Evolutionary conservation across 2,113 vertebrate species (phyloP).

Genomic region (Zosterops hypoxanthus): DNA sequence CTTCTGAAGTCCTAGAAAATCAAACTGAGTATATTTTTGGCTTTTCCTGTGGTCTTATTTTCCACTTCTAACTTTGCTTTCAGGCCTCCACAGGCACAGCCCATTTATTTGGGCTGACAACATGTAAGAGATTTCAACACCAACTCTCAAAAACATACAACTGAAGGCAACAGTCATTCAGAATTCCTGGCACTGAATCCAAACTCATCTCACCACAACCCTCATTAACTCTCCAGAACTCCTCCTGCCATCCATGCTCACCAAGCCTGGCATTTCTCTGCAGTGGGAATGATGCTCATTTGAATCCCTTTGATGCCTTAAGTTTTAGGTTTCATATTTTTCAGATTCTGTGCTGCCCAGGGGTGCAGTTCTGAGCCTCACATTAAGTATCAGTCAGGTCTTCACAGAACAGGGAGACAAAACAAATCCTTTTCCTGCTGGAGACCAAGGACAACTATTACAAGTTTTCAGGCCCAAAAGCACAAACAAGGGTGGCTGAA

Average conservation of each 20-base stretch:
- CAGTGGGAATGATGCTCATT: neutral
- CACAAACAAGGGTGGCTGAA: neutral
- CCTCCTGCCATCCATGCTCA: neutral
- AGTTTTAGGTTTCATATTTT: neutral
- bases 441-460: neutral
- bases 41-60: neutral
- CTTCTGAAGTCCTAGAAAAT: neutral
- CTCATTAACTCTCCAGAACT: neutral
- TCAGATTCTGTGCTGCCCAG: neutral
- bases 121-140: fast-evolving
- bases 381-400: neutral
- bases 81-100: neutral
- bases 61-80: neutral
- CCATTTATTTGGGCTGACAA: neutral
- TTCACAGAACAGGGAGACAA: neutral
- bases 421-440: neutral
- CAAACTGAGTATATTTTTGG: neutral
- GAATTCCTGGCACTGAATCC: neutral
- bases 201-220: neutral
- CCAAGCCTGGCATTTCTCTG: neutral
- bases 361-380: neutral
- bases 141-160: neutral
- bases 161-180: neutral
- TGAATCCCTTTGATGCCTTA: neutral
- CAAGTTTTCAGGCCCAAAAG: neutral